Percentiles rank a stretch among this genome's conserved stretches.
phyloP scores from a whole-genome alignment of 37 sponge, comb jelly and placozoan species.

The Cladorhizidae sp. region DNA sequence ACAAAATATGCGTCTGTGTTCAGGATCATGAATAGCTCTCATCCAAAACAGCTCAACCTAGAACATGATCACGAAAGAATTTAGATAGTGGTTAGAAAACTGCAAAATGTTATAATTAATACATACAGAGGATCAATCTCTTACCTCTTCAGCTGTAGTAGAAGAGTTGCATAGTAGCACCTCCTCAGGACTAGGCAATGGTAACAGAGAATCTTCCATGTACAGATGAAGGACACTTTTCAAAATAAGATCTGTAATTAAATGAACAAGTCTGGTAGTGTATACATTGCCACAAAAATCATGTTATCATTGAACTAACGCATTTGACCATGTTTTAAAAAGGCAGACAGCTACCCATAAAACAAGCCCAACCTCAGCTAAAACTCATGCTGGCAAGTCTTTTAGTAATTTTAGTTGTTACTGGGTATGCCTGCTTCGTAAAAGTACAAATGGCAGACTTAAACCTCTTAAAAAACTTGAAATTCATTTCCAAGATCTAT shows the following conservation, averaged over 20 bases:
- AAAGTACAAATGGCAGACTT: no score
- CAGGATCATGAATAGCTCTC: constrained; percentile 71
- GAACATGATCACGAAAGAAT: neutral
- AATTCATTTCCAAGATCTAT: no score
- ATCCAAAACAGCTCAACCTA: constrained; percentile 71
- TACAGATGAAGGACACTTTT: constrained; percentile 28
- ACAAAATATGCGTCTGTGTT: constrained; percentile 55
- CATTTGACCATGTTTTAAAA: neutral
- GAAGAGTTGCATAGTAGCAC: constrained; percentile 55
- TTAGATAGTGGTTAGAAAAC: neutral
- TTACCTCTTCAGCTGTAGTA: constrained; percentile 77
- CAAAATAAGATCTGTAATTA: constrained; percentile 55
- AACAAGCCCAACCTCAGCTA: no score
- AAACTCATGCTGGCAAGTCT: no score
- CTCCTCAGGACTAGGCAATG: constrained; percentile 70
- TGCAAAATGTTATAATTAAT: neutral
- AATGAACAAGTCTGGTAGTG: neutral
- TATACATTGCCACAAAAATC: neutral
- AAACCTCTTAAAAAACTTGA: no score
- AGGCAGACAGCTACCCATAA: no score
- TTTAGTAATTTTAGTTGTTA: no score
- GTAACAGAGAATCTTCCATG: constrained; percentile 45
- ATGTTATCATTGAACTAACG: neutral
- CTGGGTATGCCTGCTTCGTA: no score
- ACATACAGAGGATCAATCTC: neutral